A percentile compares a stretch with the other conserved stretches of the same genome.
Conservation (phyloP, 2,888 invertebrate genomes). For the Crioceris asparagi region DNA sequence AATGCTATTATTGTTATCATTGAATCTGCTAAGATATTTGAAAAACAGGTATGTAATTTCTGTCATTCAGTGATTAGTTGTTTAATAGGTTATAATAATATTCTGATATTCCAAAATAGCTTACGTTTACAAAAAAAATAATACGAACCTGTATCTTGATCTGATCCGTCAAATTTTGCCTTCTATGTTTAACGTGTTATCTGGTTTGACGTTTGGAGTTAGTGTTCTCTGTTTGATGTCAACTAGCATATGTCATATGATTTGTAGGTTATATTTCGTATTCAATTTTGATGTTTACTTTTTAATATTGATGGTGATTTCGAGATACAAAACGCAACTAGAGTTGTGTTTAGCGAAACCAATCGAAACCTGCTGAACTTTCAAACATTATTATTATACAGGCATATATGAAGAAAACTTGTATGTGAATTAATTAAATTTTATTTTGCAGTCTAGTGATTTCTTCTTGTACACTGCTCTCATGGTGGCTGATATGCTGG, state of each 20-base stretch:
- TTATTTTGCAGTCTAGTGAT: slow-evolving; percentile 62
- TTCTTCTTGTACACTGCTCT: slow-evolving; percentile 79
- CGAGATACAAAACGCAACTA: no score
- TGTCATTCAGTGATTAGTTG: neutral
- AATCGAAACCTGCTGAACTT: no score
- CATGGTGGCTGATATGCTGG: slow-evolving; percentile 72
- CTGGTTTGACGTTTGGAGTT: neutral
- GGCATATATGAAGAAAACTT: no score
- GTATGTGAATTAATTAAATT: no score
- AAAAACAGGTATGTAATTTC: slow-evolving; percentile 52
- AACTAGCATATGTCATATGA: no score
- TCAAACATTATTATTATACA: no score
- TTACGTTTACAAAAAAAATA: neutral
- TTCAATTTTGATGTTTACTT: no score
- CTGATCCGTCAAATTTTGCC: neutral
- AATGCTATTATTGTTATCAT: slow-evolving; percentile 87
- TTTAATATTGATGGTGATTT: no score
- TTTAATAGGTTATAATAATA: neutral
- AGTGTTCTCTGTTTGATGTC: no score
- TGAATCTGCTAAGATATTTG: slow-evolving; percentile 65
- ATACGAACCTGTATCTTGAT: neutral
- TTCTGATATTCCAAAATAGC: neutral
- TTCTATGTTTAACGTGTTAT: neutral
- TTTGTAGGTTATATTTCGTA: no score
- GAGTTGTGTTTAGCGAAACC: no score